Evolutionary conservation across 2,888 invertebrate species (phyloP).

Genomic region (Agonum fuliginosum): DNA sequence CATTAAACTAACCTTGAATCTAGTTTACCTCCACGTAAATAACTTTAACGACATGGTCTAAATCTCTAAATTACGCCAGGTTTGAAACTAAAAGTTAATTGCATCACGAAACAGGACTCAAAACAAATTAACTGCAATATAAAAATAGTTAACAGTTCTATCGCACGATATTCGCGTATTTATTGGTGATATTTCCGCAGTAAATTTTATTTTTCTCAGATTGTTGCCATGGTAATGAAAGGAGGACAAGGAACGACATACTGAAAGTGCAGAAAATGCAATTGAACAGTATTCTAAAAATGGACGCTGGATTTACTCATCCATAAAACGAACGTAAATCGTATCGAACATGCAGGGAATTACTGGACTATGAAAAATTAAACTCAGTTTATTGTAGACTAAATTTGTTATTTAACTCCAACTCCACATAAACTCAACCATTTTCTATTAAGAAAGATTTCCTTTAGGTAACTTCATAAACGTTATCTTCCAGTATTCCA

Average conservation of each 20-base stretch:
- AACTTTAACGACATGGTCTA: slow-evolving; percentile 19
- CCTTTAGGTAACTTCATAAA: too few species aligned
- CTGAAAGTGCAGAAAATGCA: background rate
- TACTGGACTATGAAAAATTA: slow-evolving; percentile 17
- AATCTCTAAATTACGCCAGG: slow-evolving; percentile 14
- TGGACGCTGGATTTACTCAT: slow-evolving; percentile 1
- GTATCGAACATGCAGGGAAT: slow-evolving; percentile 1
- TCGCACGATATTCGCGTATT: background rate
- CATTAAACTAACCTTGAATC: slow-evolving; percentile 16
- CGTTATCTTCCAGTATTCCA: too few species aligned
- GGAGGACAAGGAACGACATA: background rate
- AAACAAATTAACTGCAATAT: slow-evolving; percentile 21
- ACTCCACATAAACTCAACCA: background rate
- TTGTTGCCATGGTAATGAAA: slow-evolving; percentile 30
- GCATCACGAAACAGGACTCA: slow-evolving; percentile 12
- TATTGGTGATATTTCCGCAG: slow-evolving; percentile 6
- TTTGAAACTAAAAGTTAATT: slow-evolving; percentile 26
- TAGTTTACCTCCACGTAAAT: background rate
- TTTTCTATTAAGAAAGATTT: too few species aligned
- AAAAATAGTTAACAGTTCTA: slow-evolving; percentile 29
- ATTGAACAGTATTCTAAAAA: background rate
- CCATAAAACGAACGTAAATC: slow-evolving; percentile 19
- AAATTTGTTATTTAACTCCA: too few species aligned
- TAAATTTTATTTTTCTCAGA: slow-evolving; percentile 33
- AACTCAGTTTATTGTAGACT: background rate